These are phyloP conservation scores for Tipula vernalis DNA, from an alignment of 2,888 invertebrate genomes.

Conservation along the genomic window DNA sequence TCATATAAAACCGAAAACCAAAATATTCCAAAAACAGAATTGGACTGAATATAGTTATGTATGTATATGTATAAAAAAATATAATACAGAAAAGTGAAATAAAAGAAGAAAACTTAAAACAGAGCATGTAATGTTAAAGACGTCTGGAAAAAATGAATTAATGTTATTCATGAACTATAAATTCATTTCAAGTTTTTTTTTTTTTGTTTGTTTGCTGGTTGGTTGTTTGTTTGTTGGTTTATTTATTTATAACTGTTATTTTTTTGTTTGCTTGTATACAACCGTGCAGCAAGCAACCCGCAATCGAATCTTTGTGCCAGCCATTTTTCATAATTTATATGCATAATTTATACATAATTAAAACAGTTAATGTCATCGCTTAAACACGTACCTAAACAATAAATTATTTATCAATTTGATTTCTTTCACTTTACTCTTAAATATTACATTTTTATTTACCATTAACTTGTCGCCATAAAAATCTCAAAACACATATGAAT, in stretches of 20 bases:
- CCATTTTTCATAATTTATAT: not conserved
- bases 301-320: not conserved
- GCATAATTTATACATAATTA: not conserved
- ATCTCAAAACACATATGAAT: not conserved
- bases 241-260: not conserved
- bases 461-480: not conserved
- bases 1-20: not conserved
- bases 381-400: not conserved
- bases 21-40: not conserved
- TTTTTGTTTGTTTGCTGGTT: not conserved
- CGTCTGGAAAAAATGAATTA: slow-evolving; percentile 1
- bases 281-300: not conserved
- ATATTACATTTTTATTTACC: not conserved
- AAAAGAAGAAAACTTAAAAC: slow-evolving; percentile 4
- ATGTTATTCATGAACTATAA: not conserved
- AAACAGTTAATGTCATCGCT: not conserved
- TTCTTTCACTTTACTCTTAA: not conserved
- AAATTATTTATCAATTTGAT: not conserved
- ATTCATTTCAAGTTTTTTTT: not conserved
- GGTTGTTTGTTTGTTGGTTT: not conserved
- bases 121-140: not conserved
- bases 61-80: not conserved
- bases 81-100: not conserved
- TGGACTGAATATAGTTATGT: not conserved
- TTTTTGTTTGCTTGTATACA: not conserved